Percentiles rank a stretch among this genome's conserved stretches.
Conservation (phyloP, 2,113 vertebrate genomes). For the Andinoacara biseriatus region DNA sequence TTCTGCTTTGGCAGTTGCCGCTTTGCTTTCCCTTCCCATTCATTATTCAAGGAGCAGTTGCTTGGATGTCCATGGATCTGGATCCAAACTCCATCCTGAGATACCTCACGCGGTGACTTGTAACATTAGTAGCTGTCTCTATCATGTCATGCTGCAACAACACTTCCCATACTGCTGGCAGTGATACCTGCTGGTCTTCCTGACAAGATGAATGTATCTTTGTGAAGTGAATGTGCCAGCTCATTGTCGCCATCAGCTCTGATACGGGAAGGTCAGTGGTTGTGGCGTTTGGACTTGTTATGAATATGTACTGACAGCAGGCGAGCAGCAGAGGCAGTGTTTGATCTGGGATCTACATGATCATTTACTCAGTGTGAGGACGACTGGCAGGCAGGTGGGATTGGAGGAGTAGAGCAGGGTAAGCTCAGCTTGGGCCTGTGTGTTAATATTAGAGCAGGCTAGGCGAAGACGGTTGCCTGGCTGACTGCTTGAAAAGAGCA, state of each 20-base stretch:
- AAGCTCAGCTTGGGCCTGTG: conserved; percentile 17
- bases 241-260: conserved; percentile 28
- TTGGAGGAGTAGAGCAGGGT: background rate
- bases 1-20: conserved; percentile 36
- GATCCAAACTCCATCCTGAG: conserved; percentile 38
- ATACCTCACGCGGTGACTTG: conserved; percentile 22
- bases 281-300: conserved; percentile 16
- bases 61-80: conserved; percentile 52
- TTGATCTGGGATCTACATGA: conserved; percentile 45
- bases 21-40: conserved; percentile 41
- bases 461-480: conserved; percentile 18
- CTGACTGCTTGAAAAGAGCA: conserved; percentile 21
- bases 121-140: conserved; percentile 45
- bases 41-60: conserved; percentile 62
- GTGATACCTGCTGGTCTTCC: conserved; percentile 27
- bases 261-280: background rate
- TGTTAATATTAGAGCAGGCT: conserved; percentile 23
- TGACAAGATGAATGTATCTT: conserved; percentile 16
- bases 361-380: conserved; percentile 15
- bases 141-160: conserved; percentile 40
- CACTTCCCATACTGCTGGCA: conserved; percentile 4
- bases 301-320: conserved; percentile 43
- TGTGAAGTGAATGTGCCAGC: conserved; percentile 7
- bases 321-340: conserved; percentile 29
- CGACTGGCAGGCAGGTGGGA: background rate